Base-by-base conservation (phyloP, 2,797 vertebrate species). In the Dicrostonyx torquatus region DNA sequence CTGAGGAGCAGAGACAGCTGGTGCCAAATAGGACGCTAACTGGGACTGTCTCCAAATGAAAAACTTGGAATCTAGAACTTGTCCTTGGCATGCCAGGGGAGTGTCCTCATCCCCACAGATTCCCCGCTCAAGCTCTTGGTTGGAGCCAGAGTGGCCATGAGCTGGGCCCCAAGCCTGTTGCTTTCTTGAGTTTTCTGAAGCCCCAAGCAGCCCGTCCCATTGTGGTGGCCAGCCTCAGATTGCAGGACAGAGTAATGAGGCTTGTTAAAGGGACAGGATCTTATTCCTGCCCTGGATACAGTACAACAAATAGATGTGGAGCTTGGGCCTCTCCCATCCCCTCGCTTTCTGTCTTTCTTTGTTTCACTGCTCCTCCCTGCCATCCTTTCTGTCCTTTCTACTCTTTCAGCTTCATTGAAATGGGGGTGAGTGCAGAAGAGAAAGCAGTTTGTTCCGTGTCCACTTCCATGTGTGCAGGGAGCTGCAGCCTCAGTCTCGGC, bases 11-110 rank as follows among this genome's bases (percentile, higher is more conserved):
- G 87, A 53, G 64, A 64, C 43, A 12, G 62, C 29, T 5, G 80
- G 15, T 88, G 88, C 90, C 90, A 92, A 48, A 58, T 76, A 73
- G 93, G 86, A 73, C 78, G 26, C 75, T 72, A 11, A n/a, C 40
- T 88, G 89, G 94, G 78, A 89, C 94, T 77, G 80, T 85, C 43
- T 96, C 73, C 80, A 82, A 34, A 45, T 90, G 9, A 0, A 45
- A 91, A 84, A 31, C 92, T 77, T 92, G 91, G 88, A 68, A 29
- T 76, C 62, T 26, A 73, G 68, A 85, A 40, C 70, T 68, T 5
- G 64, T 55, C 83, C 87, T 76, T 78, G 40, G 55, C 13, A 1
- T 22, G 20, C 45, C 14, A 15, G 40, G 77, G 72, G 62, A 73
- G 64, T 62, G 11, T 20, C 84, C 66, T 73, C 6, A 0, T 37